phyloP scores from a whole-genome alignment of 2,113 vertebrate species.

The Castor canadensis region DNA sequence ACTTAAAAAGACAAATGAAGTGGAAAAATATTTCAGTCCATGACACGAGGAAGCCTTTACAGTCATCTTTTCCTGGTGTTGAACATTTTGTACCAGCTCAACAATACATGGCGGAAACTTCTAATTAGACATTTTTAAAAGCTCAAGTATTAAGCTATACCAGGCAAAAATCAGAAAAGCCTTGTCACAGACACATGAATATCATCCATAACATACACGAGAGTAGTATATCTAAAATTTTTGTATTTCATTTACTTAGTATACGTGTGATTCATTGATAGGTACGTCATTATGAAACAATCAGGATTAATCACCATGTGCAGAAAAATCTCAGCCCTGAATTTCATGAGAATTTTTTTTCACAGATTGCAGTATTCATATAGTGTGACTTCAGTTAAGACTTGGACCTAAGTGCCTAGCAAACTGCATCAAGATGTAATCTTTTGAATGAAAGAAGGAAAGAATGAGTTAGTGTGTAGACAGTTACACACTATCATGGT shows the following conservation, averaged over 20 bases:
- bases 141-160: background rate
- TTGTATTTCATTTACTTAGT: conserved; percentile 19
- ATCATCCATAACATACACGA: background rate
- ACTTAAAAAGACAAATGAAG: conserved; percentile 56
- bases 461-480: background rate
- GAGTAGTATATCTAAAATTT: background rate
- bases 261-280: background rate
- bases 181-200: background rate
- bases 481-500: background rate
- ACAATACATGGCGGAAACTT: conserved; percentile 33
- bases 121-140: conserved; percentile 60
- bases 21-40: background rate
- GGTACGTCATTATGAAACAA: conserved; percentile 14
- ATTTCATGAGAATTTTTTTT: background rate
- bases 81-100: conserved; percentile 62
- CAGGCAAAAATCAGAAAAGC: background rate
- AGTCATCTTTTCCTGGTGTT: conserved; percentile 41
- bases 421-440: background rate
- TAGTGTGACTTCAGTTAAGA: background rate
- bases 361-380: background rate
- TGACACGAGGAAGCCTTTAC: conserved; percentile 58
- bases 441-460: background rate
- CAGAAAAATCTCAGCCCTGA: background rate
- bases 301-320: background rate
- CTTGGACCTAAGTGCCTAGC: background rate